phyloP scores from a whole-genome alignment of 2,113 vertebrate genomes.

The Bostrychus sinensis region DNA sequence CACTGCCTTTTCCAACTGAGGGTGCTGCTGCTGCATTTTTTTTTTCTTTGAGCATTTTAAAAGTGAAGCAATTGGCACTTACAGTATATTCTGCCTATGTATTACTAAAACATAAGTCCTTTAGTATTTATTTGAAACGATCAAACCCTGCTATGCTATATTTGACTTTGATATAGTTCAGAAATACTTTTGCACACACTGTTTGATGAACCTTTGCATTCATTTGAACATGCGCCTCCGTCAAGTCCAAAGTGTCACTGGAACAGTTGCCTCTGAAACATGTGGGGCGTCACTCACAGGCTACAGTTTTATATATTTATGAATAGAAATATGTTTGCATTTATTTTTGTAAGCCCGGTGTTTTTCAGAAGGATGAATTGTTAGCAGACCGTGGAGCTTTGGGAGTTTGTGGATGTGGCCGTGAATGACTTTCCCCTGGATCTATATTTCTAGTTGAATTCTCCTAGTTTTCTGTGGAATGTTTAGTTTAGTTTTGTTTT shows the following conservation, averaged over 20 bases:
- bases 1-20: constrained; percentile 67
- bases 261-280: constrained; percentile 39
- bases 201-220: no score
- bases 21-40: constrained; percentile 45
- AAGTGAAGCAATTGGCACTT: not conserved
- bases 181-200: no score
- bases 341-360: constrained; percentile 81
- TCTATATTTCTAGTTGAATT: constrained; percentile 79
- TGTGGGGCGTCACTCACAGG: constrained; percentile 49
- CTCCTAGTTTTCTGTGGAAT: constrained; percentile 67
- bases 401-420: constrained; percentile 8
- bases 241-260: not conserved
- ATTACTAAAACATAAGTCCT: not conserved
- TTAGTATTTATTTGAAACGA: not conserved
- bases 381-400: not conserved
- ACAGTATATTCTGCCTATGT: not conserved
- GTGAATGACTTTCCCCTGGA: constrained; percentile 64
- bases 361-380: constrained; percentile 16
- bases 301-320: constrained; percentile 71
- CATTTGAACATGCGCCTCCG: no score
- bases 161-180: no score
- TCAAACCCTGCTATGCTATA: no score
- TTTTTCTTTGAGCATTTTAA: no score
- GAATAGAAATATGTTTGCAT: constrained; percentile 69
- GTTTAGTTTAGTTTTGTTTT: no score